These are phyloP conservation scores for Syngnathus acus DNA, from an alignment of 2,797 vertebrate species.

Conservation along the genomic window DNA sequence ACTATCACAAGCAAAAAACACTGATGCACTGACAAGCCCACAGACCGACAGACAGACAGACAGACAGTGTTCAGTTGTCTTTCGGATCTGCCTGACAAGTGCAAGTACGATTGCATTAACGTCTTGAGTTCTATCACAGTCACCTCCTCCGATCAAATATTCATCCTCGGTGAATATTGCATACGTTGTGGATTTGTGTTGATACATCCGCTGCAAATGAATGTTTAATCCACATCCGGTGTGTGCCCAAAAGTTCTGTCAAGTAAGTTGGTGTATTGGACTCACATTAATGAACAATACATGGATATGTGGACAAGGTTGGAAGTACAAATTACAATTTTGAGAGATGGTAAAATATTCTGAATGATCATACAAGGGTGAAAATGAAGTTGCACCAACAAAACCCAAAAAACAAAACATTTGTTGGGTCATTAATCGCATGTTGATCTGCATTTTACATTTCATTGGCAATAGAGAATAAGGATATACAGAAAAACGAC, in stretches of 20 bases:
- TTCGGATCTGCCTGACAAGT: slow-evolving; percentile 25
- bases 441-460: too few species aligned
- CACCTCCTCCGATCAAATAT: slow-evolving; percentile 38
- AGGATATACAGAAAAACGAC: not conserved
- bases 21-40: slow-evolving; percentile 25
- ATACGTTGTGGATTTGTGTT: slow-evolving; percentile 34
- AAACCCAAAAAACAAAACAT: too few species aligned
- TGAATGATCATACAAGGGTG: not conserved
- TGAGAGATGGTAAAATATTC: not conserved
- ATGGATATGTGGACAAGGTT: not conserved
- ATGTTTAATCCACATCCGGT: slow-evolving; percentile 16
- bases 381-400: not conserved
- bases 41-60: not conserved
- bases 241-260: not conserved
- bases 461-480: too few species aligned
- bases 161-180: slow-evolving; percentile 38
- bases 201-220: slow-evolving; percentile 16
- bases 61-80: slow-evolving; percentile 10
- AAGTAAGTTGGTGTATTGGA: not conserved
- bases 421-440: too few species aligned
- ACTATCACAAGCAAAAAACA: slow-evolving; percentile 21
- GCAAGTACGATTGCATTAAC: slow-evolving; percentile 23
- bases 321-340: not conserved
- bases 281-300: not conserved
- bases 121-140: slow-evolving; percentile 25